These are phyloP conservation scores for Suricata suricatta DNA, from an alignment of 2,113 vertebrate genomes.

Conservation along the genomic window DNA sequence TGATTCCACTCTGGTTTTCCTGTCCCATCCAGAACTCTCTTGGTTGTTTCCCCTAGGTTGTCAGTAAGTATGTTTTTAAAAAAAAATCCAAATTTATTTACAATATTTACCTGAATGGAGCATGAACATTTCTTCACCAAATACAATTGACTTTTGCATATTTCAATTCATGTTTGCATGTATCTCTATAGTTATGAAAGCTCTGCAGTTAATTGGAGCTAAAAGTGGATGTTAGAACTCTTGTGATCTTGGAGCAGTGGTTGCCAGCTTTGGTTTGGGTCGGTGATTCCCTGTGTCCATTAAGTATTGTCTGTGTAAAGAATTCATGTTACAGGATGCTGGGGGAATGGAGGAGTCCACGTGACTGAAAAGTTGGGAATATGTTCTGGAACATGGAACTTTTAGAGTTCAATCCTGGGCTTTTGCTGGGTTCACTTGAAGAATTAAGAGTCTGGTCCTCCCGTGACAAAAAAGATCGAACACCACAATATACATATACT, in stretches of 20 bases:
- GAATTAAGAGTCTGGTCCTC: not conserved
- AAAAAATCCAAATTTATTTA: not conserved
- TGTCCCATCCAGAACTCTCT: not conserved
- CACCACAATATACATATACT: rapidly evolving
- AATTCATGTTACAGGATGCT: not conserved
- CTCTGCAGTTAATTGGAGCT: not conserved
- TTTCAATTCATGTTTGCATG: not conserved
- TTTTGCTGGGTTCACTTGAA: not conserved
- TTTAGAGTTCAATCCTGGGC: not conserved
- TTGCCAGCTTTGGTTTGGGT: not conserved
- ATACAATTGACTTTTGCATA: not conserved
- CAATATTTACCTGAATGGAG: not conserved
- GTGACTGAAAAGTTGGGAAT: not conserved
- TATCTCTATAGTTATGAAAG: not conserved
- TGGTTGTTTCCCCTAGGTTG: not conserved
- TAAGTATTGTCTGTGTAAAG: not conserved
- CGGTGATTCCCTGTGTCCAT: not conserved
- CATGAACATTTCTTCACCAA: not conserved
- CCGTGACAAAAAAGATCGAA: not conserved
- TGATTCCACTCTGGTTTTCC: not conserved
- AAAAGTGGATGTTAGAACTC: not conserved
- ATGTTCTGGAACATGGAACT: not conserved
- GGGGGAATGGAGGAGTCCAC: not conserved
- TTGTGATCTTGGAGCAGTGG: not conserved
- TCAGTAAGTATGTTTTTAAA: not conserved